Evolutionary conservation across 2,113 vertebrate genomes (phyloP), one percentile per base, ranked within the genome.

Genomic region (Tapirus terrestris): DNA sequence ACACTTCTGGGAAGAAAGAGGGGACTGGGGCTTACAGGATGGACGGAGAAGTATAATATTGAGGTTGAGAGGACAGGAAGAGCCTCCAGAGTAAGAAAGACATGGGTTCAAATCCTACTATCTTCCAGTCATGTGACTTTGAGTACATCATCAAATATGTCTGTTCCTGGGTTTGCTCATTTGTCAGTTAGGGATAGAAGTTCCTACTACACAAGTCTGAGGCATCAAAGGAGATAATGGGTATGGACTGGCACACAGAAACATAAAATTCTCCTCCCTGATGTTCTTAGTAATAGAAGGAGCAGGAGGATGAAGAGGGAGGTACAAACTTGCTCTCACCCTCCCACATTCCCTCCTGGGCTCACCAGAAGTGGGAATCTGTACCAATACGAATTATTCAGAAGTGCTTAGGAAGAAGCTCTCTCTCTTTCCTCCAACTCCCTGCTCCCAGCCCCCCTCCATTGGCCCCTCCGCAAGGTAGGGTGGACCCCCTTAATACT

Each of bases 21-120:
- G 17, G 6, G 45, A 2, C 9, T 12, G 20, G 58, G 0, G n/a
- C 21, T 82, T 53, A 27, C 2, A 43, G 83, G 23, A n/a, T 10
- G 23, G n/a, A 0, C 33, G 39, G 7, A 48, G 29, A 2, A 10
- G 23, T 29, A 4, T 20, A n/a, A 33, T 11, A 10, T 0, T 27
- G 72, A 91, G 43, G 48, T 0, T 67, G 39, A 63, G 65, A 79
- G 8, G 20, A 43, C 2, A 67, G 25, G 29, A 83, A 36, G 23
- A 11, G 7, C 9, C 43, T 77, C 21, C 31, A 31, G 25, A 43
- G 51, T 79, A 48, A 17, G n/a, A 58, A 68, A 90, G 67, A n/a
- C 12, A 11, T 1, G 6, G 31, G 8, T 87, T 79, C 25, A 39
- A 72, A 43, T 79, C 31, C 77, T 29, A 45, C 27, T 29, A 17